Conservation (phyloP, 2,113 vertebrate species). For the Candoia aspera region DNA sequence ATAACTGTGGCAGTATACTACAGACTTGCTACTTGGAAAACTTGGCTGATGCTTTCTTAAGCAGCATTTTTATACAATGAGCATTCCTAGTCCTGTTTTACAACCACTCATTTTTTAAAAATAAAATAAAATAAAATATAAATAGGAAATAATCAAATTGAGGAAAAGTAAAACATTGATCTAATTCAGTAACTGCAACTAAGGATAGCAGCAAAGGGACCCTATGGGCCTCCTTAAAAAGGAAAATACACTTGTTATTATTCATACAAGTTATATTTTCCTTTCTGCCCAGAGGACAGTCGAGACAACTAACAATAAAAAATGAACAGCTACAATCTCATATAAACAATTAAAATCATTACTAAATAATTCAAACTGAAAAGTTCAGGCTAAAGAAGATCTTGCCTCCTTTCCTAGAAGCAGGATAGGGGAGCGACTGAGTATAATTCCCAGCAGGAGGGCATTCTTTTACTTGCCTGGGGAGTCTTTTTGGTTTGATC, state of each 20-base stretch:
- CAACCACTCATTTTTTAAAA: too few relatives aligned
- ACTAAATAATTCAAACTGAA: background rate
- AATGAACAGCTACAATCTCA: background rate
- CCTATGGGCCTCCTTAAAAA: background rate
- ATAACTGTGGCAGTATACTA: background rate
- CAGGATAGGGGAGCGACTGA: background rate
- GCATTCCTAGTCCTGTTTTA: background rate
- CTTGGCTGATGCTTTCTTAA: background rate
- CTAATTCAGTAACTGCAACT: background rate
- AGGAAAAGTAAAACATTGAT: background rate
- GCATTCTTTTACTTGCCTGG: background rate
- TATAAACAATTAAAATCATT: background rate
- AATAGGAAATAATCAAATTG: background rate
- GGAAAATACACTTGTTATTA: background rate
- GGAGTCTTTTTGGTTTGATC: background rate
- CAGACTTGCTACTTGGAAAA: background rate
- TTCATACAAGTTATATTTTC: background rate
- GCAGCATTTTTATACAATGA: background rate
- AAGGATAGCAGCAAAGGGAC: background rate
- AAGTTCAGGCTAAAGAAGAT: background rate
- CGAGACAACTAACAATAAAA: background rate
- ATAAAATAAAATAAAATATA: background rate
- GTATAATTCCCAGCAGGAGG: background rate
- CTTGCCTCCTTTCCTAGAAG: background rate
- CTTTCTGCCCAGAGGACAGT: background rate